Evolutionary conservation across 1,140 invertebrate species (phyloP).

Genomic region (Platyura marginata): DNA sequence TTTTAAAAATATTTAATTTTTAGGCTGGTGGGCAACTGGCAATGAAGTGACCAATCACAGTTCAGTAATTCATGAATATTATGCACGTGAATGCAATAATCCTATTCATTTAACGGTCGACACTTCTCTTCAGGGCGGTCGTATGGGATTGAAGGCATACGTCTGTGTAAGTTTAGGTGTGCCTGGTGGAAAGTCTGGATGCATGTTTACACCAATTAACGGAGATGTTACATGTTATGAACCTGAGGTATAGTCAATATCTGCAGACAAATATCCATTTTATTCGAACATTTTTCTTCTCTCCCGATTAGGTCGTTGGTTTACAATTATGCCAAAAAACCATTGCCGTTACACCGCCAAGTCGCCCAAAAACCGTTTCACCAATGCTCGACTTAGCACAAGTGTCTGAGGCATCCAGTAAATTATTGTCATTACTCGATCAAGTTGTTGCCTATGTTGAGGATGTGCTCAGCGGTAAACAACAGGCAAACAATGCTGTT

Average conservation of each 20-base stretch:
- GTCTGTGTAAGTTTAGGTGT: slow-evolving; percentile 66
- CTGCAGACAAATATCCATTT: not conserved
- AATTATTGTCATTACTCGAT: slow-evolving; percentile 57
- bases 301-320: slow-evolving; percentile 35
- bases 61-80: slow-evolving; percentile 94
- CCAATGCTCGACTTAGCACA: slow-evolving; percentile 73
- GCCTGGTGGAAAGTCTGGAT: slow-evolving; percentile 77
- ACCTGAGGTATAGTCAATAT: slow-evolving; percentile 51
- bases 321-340: slow-evolving; percentile 62
- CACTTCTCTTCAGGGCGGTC: slow-evolving; percentile 58
- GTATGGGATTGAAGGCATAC: slow-evolving; percentile 84
- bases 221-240: slow-evolving; percentile 73
- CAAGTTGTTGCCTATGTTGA: slow-evolving; percentile 77
- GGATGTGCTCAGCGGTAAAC: slow-evolving; percentile 57
- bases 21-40: slow-evolving; percentile 96
- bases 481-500: slow-evolving; percentile 55
- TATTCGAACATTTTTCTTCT: not conserved
- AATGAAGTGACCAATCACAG: slow-evolving; percentile 92
- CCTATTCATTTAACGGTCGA: slow-evolving; percentile 91
- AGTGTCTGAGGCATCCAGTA: slow-evolving; percentile 60
- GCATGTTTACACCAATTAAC: slow-evolving; percentile 88
- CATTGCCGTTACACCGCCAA: slow-evolving; percentile 32
- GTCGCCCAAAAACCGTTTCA: slow-evolving; percentile 41
- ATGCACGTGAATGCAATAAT: slow-evolving; percentile 78
- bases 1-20: not conserved